Evolutionary conservation across 2,797 vertebrate genomes (phyloP).

Genomic region (Anniella stebbinsi): DNA sequence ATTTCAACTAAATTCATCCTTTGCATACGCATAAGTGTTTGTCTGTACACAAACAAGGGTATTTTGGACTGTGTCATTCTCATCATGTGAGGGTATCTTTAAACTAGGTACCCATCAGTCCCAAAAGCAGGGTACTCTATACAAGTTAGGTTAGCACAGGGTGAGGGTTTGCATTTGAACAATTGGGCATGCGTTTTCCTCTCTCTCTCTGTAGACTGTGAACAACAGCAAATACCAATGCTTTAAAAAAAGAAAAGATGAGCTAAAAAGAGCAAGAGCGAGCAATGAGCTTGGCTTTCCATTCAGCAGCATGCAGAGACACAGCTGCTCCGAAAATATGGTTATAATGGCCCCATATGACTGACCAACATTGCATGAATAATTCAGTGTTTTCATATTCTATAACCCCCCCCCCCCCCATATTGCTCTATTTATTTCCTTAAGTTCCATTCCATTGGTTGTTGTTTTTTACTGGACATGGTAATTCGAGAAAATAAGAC

Average conservation of each 20-base stretch:
- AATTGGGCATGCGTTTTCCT: background rate
- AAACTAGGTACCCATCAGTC: background rate
- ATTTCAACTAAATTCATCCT: too few species aligned
- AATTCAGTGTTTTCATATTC: constrained; percentile 46
- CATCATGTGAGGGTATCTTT: background rate
- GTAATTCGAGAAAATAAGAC: constrained; percentile 5
- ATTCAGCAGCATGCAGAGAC: background rate
- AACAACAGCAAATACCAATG: background rate
- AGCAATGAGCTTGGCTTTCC: background rate
- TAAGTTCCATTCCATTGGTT: background rate
- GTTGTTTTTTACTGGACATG: constrained; percentile 28
- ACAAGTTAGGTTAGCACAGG: background rate
- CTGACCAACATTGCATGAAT: constrained; percentile 51
- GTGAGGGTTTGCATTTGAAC: background rate
- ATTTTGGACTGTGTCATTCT: background rate
- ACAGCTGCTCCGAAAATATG: constrained; percentile 15
- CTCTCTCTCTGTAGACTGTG: constrained; percentile 15
- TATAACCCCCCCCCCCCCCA: background rate
- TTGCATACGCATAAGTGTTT: too few species aligned
- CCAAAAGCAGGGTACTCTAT: background rate
- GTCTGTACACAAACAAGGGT: too few species aligned
- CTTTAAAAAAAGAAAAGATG: background rate
- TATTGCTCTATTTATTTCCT: constrained; percentile 42
- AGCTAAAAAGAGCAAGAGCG: background rate
- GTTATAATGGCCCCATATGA: constrained; percentile 18